Evolutionary conservation across 2,888 invertebrate species (phyloP).

Genomic region (Scaptomyza parva): DNA sequence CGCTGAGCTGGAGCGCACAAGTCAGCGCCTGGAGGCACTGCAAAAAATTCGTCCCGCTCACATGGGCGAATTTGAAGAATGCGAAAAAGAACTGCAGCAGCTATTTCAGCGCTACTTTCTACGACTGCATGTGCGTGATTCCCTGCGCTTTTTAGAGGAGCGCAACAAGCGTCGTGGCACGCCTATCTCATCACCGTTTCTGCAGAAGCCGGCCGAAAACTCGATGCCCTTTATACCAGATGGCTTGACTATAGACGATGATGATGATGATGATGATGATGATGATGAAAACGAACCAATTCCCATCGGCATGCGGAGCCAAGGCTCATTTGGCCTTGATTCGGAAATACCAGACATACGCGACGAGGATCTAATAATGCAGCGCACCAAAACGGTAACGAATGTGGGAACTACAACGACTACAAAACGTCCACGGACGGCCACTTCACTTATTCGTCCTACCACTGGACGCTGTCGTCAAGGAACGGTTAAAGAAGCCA

Average conservation of each 20-base stretch:
- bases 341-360: slow-evolving; percentile 79
- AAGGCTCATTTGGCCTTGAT: slow-evolving; percentile 69
- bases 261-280: slow-evolving; percentile 75
- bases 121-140: slow-evolving; percentile 94
- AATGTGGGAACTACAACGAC: not conserved
- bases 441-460: slow-evolving; percentile 80
- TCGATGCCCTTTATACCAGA: slow-evolving; percentile 84
- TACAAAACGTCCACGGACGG: slow-evolving; percentile 72
- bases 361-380: slow-evolving; percentile 75
- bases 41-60: slow-evolving; percentile 98
- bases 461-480: slow-evolving; percentile 83
- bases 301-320: slow-evolving; percentile 4
- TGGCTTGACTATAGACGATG: slow-evolving; percentile 83
- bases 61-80: slow-evolving; percentile 96
- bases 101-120: slow-evolving; percentile 95
- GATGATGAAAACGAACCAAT: slow-evolving; percentile 48
- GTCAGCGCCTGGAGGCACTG: slow-evolving; percentile 95
- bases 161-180: slow-evolving; percentile 75
- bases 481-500: slow-evolving; percentile 18
- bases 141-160: slow-evolving; percentile 91
- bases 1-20: slow-evolving; percentile 95
- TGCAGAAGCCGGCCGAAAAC: slow-evolving; percentile 81
- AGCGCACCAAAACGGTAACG: slow-evolving; percentile 41
- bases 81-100: slow-evolving; percentile 93
- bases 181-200: slow-evolving; percentile 77